Base-by-base conservation (phyloP, 2,888 invertebrate genomes). In the Cryptus viduatorius region DNA sequence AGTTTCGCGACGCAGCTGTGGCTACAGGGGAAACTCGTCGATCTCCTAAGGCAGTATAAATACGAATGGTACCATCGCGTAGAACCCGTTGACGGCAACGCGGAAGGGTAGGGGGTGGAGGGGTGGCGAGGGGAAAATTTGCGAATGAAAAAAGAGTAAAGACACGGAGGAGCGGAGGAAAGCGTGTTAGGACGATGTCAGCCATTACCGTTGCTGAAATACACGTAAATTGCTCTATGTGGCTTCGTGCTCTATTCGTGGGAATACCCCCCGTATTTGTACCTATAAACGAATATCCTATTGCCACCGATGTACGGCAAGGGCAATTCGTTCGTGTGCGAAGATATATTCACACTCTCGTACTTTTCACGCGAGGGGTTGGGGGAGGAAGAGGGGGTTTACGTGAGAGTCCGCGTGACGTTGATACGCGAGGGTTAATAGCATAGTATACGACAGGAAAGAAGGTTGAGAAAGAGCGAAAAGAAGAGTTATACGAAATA, bases 1-100 rank as follows among this genome's bases (percentile, higher is more conserved):
- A 71, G 72, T 59, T 53, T 4, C 65, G 59, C 82, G 61, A 76
- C 50, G n/a, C 72, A 64, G 61, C 79, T 82, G 59, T 72, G 61
- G 42, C 79, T 76, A 48, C 61, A 50, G 65, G 31, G 77, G 53
- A 50, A 84, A 69, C 80, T 69, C 73, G 68, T 78, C 71, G 68
- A 84, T 10, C 50, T 81, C 44, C 73, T n/a, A 56, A 78, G 37
- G 59, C 67, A 50, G 76, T 80, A 72, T 50, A 61, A 77, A 67
- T 67, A 42, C 67, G 31, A 16, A 19, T 2, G 64, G 10, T 16
- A 24, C 31, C 16, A 31, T 8, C 7, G 19, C 12, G 61, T 37
- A 75, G 16, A 31, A 14, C 3, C 7, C 29, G 31, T 10, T 12
- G 59, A 59, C 14, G 68, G 59, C 50, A 37, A 71, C 19, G 61